phyloP scores from a whole-genome alignment of 1,140 invertebrate species.

The Limonius californicus region DNA sequence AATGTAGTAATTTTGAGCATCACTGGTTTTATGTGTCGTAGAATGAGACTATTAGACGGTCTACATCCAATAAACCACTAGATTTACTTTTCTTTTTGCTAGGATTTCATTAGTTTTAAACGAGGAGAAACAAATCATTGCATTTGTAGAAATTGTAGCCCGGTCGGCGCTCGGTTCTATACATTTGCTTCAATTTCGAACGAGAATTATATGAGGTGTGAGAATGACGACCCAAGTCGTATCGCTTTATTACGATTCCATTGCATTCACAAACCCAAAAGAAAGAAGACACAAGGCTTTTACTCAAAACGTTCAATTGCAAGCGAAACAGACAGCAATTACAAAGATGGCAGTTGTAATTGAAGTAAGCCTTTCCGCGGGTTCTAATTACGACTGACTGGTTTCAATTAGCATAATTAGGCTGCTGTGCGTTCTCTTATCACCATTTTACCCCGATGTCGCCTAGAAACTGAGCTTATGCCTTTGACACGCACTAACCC shows the following conservation, averaged over 20 bases:
- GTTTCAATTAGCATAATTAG: constrained; percentile 27
- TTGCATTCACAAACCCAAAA: background rate
- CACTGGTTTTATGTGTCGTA: constrained; percentile 22
- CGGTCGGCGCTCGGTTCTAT: background rate
- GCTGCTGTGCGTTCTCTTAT: constrained; percentile 19
- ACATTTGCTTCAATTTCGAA: background rate
- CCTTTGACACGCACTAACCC: constrained; percentile 5
- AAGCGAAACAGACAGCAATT: constrained; percentile 18
- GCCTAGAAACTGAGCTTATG: constrained; percentile 1
- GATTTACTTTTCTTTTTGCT: background rate
- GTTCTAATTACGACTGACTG: constrained; percentile 22
- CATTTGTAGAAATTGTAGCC: background rate
- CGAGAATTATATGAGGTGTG: too few species aligned
- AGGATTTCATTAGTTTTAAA: background rate
- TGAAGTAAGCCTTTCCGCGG: constrained; percentile 20
- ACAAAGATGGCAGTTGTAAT: constrained; percentile 17
- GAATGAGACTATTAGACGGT: constrained; percentile 1
- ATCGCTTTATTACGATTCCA: background rate
- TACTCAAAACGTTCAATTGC: background rate
- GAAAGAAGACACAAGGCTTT: background rate
- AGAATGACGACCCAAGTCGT: constrained; percentile 5
- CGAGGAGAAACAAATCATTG: background rate
- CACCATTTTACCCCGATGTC: constrained; percentile 11
- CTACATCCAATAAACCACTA: constrained; percentile 3
- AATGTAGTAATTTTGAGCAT: constrained; percentile 26